Evolutionary conservation across 1,140 invertebrate species (phyloP), one percentile per base, ranked within the genome.

Genomic region (Drosophila tani): DNA sequence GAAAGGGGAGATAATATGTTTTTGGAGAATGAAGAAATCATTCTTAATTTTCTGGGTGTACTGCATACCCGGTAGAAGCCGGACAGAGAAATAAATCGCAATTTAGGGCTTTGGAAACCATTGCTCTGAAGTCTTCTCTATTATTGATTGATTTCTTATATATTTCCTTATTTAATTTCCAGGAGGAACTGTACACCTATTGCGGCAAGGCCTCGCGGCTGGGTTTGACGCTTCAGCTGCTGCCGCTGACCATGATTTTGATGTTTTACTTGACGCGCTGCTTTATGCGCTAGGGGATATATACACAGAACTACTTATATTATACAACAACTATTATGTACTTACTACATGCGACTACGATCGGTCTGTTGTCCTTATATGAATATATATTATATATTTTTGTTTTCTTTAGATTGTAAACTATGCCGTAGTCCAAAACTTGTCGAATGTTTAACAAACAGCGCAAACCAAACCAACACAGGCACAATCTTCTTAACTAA

Each of bases 151-250:
- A 32, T 17, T 27, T 24, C 8, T 17, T 45, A 12, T 27, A 29
- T 12, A 47, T 45, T 14, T 32, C 19, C 32, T 12, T 55, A 17
- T 47, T 43, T 8, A 5, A 19, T 60, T 53, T 74, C 2, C 29
- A 92, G 91, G 91, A 92, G 77, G 77, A 84, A 71, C 53, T 73
- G 40, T 92, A 73, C 74, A 91, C 91, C 74, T 92, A 91, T 79
- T 92, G 91, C 75, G 91, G 91, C 65, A 87, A 92, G 50, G 88
- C 91, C 57, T 79, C 88, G 71, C 79, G 79, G 68, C 65, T 92
- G 65, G 69, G 62, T 56, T 55, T 88, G 56, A 81, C 77, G 69
- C 74, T 79, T 66, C 81, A 88, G 77, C 78, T 88, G 62, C 65
- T 88, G 81, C 84, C 77, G 66, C 63, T 87, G 85, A 90, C 85